A percentile compares a stretch with the other conserved stretches of the same genome.
Evolutionary conservation across 2,113 vertebrate species (phyloP).

Genomic region (Rhynchopsitta pachyrhyncha): DNA sequence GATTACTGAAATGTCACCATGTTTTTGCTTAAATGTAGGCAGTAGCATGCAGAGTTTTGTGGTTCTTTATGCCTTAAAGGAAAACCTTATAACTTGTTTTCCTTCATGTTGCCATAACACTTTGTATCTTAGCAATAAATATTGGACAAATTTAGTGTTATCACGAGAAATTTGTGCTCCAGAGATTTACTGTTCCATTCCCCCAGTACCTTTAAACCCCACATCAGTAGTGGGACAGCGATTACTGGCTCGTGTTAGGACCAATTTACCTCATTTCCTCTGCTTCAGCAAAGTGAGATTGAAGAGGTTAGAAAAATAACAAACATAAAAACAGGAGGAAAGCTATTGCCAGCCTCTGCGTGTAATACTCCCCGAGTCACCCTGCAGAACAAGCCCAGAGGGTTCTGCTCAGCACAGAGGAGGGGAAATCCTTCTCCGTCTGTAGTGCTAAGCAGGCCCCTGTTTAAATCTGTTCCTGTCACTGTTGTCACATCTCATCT

Average conservation of each 20-base stretch:
- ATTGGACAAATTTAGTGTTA: conserved; percentile 37
- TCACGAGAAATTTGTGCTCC: conserved; percentile 35
- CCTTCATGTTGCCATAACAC: conserved; percentile 57
- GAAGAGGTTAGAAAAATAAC: conserved; percentile 64
- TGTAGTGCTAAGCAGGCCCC: not conserved
- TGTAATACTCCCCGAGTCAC: not conserved
- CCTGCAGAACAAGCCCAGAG: not conserved
- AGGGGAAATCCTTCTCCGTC: not conserved
- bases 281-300: conserved; percentile 49
- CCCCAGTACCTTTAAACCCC: conserved; percentile 28
- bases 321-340: conserved; percentile 27
- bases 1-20: not conserved
- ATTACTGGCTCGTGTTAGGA: conserved; percentile 44
- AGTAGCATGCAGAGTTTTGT: not conserved
- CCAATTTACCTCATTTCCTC: conserved; percentile 66
- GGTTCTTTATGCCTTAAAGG: conserved; percentile 1
- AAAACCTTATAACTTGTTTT: conserved; percentile 60
- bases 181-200: conserved; percentile 47
- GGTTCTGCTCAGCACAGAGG: not conserved
- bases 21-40: not conserved
- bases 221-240: conserved; percentile 1
- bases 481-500: not conserved
- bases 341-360: not conserved
- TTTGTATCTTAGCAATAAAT: conserved; percentile 61
- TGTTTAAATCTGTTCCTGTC: not conserved